phyloP scores from a whole-genome alignment of 2,888 invertebrate genomes.

The Dascillus cervinus region DNA sequence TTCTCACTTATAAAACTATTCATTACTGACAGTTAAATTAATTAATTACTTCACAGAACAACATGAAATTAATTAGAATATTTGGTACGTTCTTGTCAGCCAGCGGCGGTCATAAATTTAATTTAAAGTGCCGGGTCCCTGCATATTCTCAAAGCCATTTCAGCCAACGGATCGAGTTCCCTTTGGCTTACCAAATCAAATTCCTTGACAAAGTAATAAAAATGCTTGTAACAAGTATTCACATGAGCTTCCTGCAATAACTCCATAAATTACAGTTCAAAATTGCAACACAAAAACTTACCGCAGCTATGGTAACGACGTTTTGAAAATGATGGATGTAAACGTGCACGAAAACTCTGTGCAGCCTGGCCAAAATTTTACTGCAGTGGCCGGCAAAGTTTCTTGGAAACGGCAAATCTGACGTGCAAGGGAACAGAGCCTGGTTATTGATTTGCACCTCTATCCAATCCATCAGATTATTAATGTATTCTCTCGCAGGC shows the following conservation, averaged over 20 bases:
- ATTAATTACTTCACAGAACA: too few relatives aligned
- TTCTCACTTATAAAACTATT: too few relatives aligned
- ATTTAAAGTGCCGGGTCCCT: slow-evolving; percentile 42
- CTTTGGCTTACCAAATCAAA: slow-evolving; percentile 74
- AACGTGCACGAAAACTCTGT: slow-evolving; percentile 87
- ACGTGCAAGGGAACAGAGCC: slow-evolving; percentile 73
- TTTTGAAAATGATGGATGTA: slow-evolving; percentile 93
- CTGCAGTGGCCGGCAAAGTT: slow-evolving; percentile 70
- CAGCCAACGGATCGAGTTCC: slow-evolving; percentile 76
- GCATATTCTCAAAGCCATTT: slow-evolving; percentile 68
- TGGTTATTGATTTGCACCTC: slow-evolving; percentile 87
- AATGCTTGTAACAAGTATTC: slow-evolving; percentile 91
- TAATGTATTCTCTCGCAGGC: slow-evolving; percentile 77
- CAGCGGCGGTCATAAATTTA: too few relatives aligned
- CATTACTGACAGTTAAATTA: too few relatives aligned
- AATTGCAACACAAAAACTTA: slow-evolving; percentile 46
- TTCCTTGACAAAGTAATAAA: slow-evolving; percentile 85
- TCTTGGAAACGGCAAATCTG: slow-evolving; percentile 82
- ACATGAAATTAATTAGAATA: too few relatives aligned
- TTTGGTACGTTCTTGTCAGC: too few relatives aligned
- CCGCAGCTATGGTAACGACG: slow-evolving; percentile 77
- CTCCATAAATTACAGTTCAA: slow-evolving; percentile 3
- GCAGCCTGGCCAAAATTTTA: slow-evolving; percentile 80
- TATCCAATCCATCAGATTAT: slow-evolving; percentile 84
- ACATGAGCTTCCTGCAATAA: slow-evolving; percentile 74